These are phyloP conservation scores for Scomber colias DNA, from an alignment of 2,113 vertebrate genomes.

Conservation along the genomic window DNA sequence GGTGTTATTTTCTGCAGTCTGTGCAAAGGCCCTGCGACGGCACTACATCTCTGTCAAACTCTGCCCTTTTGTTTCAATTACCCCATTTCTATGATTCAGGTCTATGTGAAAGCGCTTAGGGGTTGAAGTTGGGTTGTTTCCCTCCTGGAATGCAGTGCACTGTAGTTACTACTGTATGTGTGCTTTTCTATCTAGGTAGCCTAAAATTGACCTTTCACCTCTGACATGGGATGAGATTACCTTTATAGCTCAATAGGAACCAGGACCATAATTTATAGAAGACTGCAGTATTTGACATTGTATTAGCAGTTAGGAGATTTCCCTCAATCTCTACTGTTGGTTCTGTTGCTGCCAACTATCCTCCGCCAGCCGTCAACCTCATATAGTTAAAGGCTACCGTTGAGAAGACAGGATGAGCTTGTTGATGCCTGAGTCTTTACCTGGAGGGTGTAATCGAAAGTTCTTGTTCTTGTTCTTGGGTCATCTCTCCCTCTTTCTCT, in stretches of 20 bases:
- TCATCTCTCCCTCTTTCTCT: conserved; percentile 3
- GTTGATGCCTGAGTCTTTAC: conserved; percentile 33
- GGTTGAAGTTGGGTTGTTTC: conserved; percentile 53
- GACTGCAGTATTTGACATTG: conserved; percentile 36
- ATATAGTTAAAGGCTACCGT: conserved; percentile 27
- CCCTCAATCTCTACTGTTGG: conserved; percentile 49
- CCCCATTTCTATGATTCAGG: conserved; percentile 79
- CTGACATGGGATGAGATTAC: conserved; percentile 62
- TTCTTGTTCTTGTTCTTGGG: conserved; percentile 51
- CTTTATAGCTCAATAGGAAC: conserved; percentile 45
- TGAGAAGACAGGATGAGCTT: conserved; percentile 40
- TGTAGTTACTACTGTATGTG: neutral
- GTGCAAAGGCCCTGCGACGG: conserved; percentile 64
- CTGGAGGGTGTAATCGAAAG: conserved; percentile 62
- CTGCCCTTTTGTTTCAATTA: conserved; percentile 85
- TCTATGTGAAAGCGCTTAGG: conserved; percentile 64
- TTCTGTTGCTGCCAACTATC: conserved; percentile 34
- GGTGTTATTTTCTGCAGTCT: conserved; percentile 79
- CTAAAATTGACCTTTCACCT: conserved; percentile 67
- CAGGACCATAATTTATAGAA: conserved; percentile 51
- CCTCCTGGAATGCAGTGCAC: conserved; percentile 43
- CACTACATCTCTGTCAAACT: conserved; percentile 82
- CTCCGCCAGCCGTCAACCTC: conserved; percentile 5
- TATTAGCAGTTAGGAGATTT: conserved; percentile 50
- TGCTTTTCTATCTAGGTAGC: conserved; percentile 46